Percentiles rank a stretch among this genome's conserved stretches.
phyloP scores from a whole-genome alignment of 64 coral and sea anemone genomes.

The Hydrozoanthus tunicans region DNA sequence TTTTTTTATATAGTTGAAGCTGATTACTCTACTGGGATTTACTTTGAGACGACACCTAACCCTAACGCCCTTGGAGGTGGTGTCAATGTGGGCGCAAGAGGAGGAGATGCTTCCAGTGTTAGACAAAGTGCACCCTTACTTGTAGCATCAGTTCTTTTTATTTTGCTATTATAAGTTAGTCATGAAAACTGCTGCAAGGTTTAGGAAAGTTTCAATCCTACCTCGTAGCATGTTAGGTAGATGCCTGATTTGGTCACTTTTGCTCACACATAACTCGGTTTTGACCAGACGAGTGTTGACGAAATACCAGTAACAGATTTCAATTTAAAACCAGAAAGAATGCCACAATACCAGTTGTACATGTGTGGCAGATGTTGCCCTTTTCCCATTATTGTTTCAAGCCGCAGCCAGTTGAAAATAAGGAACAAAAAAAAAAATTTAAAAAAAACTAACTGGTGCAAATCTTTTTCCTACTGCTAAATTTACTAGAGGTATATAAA shows the following conservation, averaged over 20 bases:
- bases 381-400: no score
- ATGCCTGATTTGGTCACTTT: background rate
- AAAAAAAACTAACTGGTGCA: no score
- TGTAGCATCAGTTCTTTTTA: slow-evolving; percentile 1
- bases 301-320: no score
- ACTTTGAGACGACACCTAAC: slow-evolving; percentile 29
- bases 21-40: background rate
- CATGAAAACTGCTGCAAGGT: background rate
- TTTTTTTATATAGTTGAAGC: slow-evolving; percentile 5
- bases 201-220: background rate
- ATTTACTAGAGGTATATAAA: no score
- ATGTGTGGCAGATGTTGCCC: no score
- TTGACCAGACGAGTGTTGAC: no score
- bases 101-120: slow-evolving; percentile 10
- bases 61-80: background rate
- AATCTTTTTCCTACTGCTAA: no score
- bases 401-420: no score
- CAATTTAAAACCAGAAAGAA: no score
- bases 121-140: slow-evolving; percentile 18
- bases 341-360: no score
- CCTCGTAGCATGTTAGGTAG: background rate
- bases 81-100: background rate
- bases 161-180: slow-evolving; percentile 23
- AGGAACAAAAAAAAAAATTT: no score
- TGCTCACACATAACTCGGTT: no score